Evolutionary conservation across 1,140 invertebrate species (phyloP).

Genomic region (Zaprionus taronus): DNA sequence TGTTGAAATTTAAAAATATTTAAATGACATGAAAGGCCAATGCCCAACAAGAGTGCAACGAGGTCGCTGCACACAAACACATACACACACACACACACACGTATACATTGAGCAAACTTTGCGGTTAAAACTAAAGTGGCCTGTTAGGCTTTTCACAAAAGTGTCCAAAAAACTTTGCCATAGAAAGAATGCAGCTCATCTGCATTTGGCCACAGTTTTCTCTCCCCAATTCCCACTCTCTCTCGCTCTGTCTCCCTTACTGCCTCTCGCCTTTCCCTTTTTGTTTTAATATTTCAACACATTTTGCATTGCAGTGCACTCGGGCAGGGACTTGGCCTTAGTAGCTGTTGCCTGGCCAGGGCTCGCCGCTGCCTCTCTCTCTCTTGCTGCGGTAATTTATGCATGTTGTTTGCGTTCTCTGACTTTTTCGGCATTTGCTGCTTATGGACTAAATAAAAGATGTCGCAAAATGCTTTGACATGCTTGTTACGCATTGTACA

Average conservation of each 20-base stretch:
- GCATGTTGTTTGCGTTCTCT: slow-evolving; percentile 74
- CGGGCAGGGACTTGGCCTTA: background rate
- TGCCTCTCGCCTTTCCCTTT: slow-evolving; percentile 19
- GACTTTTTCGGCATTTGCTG: slow-evolving; percentile 73
- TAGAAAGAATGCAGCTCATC: slow-evolving; percentile 75
- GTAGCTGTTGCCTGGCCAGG: slow-evolving; percentile 6
- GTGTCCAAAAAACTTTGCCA: slow-evolving; percentile 70
- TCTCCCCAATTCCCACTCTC: background rate
- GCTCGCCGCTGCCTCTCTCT: background rate
- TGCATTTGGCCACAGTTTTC: slow-evolving; percentile 75
- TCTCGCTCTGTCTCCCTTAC: background rate
- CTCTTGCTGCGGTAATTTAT: slow-evolving; percentile 73
- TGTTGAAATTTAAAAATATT: slow-evolving; percentile 55
- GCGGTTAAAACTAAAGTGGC: slow-evolving; percentile 81
- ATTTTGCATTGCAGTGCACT: slow-evolving; percentile 68
- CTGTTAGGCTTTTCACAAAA: slow-evolving; percentile 75
- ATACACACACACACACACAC: background rate
- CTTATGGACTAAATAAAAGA: slow-evolving; percentile 76
- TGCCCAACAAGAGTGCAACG: slow-evolving; percentile 71
- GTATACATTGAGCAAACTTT: slow-evolving; percentile 61
- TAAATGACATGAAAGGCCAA: slow-evolving; percentile 79
- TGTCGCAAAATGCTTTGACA: slow-evolving; percentile 75
- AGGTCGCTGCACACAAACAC: slow-evolving; percentile 51
- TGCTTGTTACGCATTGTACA: slow-evolving; percentile 57
- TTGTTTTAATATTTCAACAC: slow-evolving; percentile 78